phyloP scores from a whole-genome alignment of 2,113 vertebrate species.

The Thamnophis sirtalis region DNA sequence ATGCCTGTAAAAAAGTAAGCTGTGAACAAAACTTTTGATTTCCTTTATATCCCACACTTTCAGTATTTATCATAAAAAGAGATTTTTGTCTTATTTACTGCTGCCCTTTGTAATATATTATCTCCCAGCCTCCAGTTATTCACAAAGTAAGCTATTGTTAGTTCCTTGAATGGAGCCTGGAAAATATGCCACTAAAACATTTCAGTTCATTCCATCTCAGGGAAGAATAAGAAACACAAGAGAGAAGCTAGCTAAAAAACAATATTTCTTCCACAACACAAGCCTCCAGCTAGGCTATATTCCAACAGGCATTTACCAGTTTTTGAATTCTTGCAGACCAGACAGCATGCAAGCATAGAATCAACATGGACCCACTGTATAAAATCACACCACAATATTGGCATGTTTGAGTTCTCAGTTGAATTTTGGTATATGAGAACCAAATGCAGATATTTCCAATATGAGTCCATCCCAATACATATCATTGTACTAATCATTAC shows the following conservation, averaged over 20 bases:
- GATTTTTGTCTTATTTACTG: slow-evolving; percentile 3
- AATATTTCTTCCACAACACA: not conserved
- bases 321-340: slow-evolving; percentile 13
- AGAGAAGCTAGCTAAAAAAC: not conserved
- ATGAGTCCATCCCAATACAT: not conserved
- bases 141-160: slow-evolving; percentile 10
- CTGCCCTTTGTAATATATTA: not conserved
- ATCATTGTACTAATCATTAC: not conserved
- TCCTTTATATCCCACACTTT: not conserved
- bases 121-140: not conserved
- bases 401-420: not conserved
- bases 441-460: not conserved
- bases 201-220: slow-evolving; percentile 7
- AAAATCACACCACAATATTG: not conserved
- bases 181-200: slow-evolving; percentile 33
- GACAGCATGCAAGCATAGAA: not conserved
- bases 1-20: not conserved
- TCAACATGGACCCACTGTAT: not conserved
- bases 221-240: not conserved
- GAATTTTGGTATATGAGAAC: not conserved
- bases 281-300: slow-evolving; percentile 9
- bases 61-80: not conserved
- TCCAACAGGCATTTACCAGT: slow-evolving; percentile 27
- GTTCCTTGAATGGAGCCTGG: slow-evolving; percentile 17
- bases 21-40: not conserved